Evolutionary conservation across 1,140 invertebrate species (phyloP).

Genomic region (Tetragnatha versicolor): DNA sequence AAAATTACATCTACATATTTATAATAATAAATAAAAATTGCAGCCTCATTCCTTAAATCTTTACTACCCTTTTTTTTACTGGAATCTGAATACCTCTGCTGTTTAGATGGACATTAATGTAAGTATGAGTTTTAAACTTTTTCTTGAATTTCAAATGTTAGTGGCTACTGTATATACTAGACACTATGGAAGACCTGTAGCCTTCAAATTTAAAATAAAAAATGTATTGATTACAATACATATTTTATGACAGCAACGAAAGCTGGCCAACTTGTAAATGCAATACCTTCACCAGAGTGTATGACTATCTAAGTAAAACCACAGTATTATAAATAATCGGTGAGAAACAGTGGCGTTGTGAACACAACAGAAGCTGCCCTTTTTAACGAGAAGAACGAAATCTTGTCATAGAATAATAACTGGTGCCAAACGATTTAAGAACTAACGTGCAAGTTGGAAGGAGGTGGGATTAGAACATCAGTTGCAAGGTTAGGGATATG

Average conservation of each 20-base stretch:
- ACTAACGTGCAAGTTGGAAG: not conserved
- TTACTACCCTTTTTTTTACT: too few relatives aligned
- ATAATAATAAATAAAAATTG: too few relatives aligned
- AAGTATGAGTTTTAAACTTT: not conserved
- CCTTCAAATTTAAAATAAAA: not conserved
- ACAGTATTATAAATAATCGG: not conserved
- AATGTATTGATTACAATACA: not conserved
- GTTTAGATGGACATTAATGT: too few relatives aligned
- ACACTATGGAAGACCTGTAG: constrained; percentile 18
- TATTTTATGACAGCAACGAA: not conserved
- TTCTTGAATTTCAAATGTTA: not conserved
- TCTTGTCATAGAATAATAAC: not conserved
- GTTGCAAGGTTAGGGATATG: not conserved
- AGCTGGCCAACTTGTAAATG: not conserved
- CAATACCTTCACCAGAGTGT: not conserved
- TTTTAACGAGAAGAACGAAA: too few relatives aligned
- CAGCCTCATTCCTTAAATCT: too few relatives aligned
- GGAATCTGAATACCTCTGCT: too few relatives aligned
- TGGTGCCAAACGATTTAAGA: not conserved
- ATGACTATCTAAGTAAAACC: not conserved
- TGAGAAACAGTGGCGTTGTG: not conserved
- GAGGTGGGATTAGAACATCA: not conserved
- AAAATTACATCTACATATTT: too few relatives aligned
- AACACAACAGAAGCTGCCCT: too few relatives aligned
- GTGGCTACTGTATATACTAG: not conserved